Conservation (phyloP, 1,140 invertebrate genomes). For the Drosophila asahinai region DNA sequence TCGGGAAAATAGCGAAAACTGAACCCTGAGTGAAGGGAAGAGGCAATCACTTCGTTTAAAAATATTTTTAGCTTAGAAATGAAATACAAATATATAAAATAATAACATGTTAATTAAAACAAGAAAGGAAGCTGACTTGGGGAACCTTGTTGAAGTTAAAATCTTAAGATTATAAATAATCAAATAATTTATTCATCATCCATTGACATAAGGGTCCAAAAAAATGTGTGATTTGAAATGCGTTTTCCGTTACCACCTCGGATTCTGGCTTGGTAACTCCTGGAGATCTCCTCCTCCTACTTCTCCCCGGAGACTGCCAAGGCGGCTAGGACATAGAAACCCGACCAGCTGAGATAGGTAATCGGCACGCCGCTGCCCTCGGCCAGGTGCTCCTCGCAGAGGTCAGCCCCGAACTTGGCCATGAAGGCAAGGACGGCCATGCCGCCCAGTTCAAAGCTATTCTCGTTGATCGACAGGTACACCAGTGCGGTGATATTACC, state of each 20-base stretch:
- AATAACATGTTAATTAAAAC: neutral
- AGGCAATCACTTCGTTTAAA: neutral
- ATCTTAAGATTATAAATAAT: neutral
- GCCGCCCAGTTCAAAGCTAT: conserved; percentile 45
- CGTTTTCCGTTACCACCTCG: no score
- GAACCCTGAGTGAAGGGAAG: neutral
- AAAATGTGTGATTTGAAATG: neutral
- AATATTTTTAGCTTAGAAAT: neutral
- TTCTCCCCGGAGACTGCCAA: conserved; percentile 37
- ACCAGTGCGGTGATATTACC: conserved; percentile 70
- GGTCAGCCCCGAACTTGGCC: conserved; percentile 61
- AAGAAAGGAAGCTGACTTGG: no score
- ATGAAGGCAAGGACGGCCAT: conserved; percentile 74
- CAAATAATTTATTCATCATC: conserved; percentile 27
- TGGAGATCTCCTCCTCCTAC: conserved; percentile 1
- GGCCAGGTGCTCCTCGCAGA: conserved; percentile 17
- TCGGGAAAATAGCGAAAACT: conserved; percentile 20
- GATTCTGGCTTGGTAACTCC: neutral
- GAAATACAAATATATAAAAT: neutral
- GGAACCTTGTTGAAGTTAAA: neutral
- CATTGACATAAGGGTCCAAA: neutral
- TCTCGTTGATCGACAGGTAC: conserved; percentile 69
- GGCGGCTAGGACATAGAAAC: conserved; percentile 50
- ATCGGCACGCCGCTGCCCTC: conserved; percentile 31
- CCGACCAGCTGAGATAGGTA: conserved; percentile 53